Conservation (phyloP, 2,888 invertebrate genomes). For the Archips xylosteana region DNA sequence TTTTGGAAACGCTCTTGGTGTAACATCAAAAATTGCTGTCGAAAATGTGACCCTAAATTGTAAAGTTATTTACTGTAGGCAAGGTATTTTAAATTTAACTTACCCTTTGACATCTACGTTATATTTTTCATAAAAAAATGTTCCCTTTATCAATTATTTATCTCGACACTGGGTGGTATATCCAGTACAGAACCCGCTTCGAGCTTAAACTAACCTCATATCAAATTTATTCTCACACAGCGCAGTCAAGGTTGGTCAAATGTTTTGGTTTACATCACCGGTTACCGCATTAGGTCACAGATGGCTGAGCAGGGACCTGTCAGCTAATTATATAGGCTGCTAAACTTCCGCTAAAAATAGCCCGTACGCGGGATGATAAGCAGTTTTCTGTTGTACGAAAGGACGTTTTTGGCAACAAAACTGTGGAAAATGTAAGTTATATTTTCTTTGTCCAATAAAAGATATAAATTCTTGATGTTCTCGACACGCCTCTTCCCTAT, state of each 20-base stretch:
- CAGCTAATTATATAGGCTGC: constrained; percentile 38
- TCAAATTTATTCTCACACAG: not conserved
- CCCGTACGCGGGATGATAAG: not conserved
- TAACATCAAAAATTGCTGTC: not conserved
- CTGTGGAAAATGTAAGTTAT: not conserved
- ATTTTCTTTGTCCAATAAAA: not conserved
- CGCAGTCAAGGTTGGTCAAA: constrained; percentile 19
- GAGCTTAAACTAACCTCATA: constrained; percentile 2
- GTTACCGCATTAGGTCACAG: constrained; percentile 37
- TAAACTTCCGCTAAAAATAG: constrained; percentile 35
- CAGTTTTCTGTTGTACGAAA: not conserved
- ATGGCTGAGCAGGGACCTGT: constrained; percentile 23
- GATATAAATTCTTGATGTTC: not conserved
- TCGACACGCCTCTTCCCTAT: constrained; percentile 3
- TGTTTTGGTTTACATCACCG: constrained; percentile 27
- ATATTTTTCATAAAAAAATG: not conserved
- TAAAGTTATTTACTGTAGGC: no score
- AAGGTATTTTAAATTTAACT: not conserved
- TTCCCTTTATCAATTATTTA: constrained; percentile 1
- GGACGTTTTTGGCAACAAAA: not conserved
- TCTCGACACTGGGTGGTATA: not conserved
- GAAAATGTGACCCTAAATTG: not conserved
- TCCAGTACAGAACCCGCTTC: not conserved
- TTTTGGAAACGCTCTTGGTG: not conserved
- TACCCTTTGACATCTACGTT: not conserved